A percentile compares a stretch with the other conserved stretches of the same genome.
These are phyloP conservation scores for Laticauda colubrina DNA, from an alignment of 2,113 vertebrate genomes.

Conservation along the genomic window DNA sequence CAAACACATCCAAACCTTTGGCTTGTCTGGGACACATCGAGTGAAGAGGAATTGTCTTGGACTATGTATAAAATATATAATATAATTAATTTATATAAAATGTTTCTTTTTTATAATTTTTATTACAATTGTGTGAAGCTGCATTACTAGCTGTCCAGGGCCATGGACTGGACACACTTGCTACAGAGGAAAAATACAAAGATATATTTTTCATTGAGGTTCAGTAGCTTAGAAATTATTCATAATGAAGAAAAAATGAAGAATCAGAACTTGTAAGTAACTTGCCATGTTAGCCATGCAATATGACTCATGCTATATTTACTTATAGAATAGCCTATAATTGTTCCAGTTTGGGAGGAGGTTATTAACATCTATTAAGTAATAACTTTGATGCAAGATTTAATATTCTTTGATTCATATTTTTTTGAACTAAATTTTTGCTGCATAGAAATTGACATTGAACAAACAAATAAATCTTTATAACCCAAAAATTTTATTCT, in stretches of 20 bases:
- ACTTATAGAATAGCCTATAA: background rate
- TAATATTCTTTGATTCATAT: background rate
- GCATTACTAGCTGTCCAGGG: background rate
- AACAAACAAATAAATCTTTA: background rate
- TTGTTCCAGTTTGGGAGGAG: background rate
- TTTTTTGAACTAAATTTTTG: background rate
- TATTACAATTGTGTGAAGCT: too few species aligned
- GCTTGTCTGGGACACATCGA: background rate
- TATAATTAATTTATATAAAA: background rate
- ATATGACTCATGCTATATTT: background rate
- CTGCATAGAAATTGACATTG: background rate
- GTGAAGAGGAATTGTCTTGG: too few species aligned
- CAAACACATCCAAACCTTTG: background rate
- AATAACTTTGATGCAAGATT: background rate
- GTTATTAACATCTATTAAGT: background rate
- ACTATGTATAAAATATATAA: background rate
- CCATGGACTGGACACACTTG: background rate
- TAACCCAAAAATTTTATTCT: background rate
- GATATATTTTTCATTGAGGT: background rate
- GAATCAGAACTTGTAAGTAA: background rate
- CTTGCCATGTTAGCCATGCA: background rate
- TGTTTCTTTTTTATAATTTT: too few species aligned
- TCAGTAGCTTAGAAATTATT: background rate
- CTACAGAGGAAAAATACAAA: background rate
- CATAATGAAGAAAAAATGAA: background rate